A percentile compares a stretch with the other conserved stretches of the same genome.
Evolutionary conservation across 2,797 vertebrate species (phyloP).

Genomic region (Hydrophis major): DNA sequence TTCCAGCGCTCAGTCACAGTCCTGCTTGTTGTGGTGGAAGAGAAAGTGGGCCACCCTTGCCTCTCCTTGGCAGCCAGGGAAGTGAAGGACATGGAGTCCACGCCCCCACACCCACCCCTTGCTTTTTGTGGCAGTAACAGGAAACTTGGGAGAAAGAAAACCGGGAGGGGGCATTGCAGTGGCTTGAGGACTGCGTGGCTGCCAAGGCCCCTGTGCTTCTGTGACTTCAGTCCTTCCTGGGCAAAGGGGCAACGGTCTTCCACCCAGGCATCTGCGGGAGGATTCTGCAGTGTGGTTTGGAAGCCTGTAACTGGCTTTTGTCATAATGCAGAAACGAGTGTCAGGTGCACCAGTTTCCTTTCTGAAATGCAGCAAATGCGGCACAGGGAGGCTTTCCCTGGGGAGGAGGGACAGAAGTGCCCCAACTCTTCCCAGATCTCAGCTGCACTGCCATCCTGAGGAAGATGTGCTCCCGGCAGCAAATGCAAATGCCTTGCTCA

Average conservation of each 20-base stretch:
- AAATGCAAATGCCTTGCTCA: not conserved
- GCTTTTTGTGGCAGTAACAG: not conserved
- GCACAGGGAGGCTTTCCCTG: not conserved
- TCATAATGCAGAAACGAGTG: not conserved
- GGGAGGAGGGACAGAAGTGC: not conserved
- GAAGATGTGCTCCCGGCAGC: not conserved
- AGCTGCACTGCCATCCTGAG: not conserved
- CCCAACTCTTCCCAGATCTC: not conserved
- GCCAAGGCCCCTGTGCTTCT: not conserved
- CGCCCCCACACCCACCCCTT: not conserved
- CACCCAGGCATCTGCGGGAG: not conserved
- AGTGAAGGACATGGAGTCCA: not conserved
- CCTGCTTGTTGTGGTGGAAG: not conserved
- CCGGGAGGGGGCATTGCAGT: not conserved
- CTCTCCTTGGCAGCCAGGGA: not conserved
- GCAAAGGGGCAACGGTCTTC: not conserved
- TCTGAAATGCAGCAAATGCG: too few species aligned
- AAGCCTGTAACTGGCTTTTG: not conserved
- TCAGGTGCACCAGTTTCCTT: not conserved
- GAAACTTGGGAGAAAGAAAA: not conserved
- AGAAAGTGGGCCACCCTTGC: rapidly evolving
- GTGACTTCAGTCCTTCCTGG: not conserved
- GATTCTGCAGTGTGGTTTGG: not conserved
- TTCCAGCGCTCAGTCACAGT: not conserved
- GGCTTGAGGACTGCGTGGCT: not conserved